Percentiles rank a stretch among this genome's conserved stretches.
Evolutionary conservation across 2,113 vertebrate species (phyloP).

Genomic region (Ammodytes marinus): DNA sequence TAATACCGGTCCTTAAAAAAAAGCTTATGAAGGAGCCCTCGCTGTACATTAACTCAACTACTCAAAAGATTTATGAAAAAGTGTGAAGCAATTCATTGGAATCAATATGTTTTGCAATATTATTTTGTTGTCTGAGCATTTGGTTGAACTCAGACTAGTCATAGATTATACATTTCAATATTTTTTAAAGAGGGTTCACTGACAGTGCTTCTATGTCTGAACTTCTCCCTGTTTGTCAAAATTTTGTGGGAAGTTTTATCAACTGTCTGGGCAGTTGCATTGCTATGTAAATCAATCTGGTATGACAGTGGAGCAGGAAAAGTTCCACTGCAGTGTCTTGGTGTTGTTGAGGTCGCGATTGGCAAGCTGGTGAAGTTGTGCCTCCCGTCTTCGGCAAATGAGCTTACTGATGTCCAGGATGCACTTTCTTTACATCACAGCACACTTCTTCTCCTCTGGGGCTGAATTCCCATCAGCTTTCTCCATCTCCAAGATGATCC

Average conservation of each 20-base stretch:
- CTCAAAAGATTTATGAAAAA: slow-evolving; percentile 9
- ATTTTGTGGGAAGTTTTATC: slow-evolving; percentile 41
- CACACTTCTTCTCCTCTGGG: slow-evolving; percentile 85
- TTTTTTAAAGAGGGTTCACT: slow-evolving; percentile 32
- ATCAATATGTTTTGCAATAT: slow-evolving; percentile 30
- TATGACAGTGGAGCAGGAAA: slow-evolving; percentile 51
- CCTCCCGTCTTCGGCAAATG: slow-evolving; percentile 77
- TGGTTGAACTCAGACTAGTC: slow-evolving; percentile 34
- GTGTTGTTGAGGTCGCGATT: slow-evolving; percentile 68
- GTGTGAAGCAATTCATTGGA: slow-evolving; percentile 23
- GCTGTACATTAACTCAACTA: slow-evolving; percentile 36
- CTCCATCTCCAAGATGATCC: slow-evolving; percentile 89
- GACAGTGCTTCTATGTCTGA: slow-evolving; percentile 40
- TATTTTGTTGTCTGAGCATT: slow-evolving; percentile 29
- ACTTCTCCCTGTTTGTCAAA: slow-evolving; percentile 45
- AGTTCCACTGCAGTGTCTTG: slow-evolving; percentile 66
- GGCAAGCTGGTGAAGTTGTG: slow-evolving; percentile 79
- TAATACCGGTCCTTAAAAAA: slow-evolving; percentile 38
- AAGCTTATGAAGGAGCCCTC: slow-evolving; percentile 31
- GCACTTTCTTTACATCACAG: slow-evolving; percentile 80
- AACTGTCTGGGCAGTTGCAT: slow-evolving; percentile 48
- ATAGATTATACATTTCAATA: slow-evolving; percentile 30
- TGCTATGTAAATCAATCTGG: slow-evolving; percentile 58
- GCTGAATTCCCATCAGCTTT: slow-evolving; percentile 86
- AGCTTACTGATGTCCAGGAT: slow-evolving; percentile 71